Conservation (phyloP, 2,888 invertebrate genomes). For the Silvanus unidentatus region DNA sequence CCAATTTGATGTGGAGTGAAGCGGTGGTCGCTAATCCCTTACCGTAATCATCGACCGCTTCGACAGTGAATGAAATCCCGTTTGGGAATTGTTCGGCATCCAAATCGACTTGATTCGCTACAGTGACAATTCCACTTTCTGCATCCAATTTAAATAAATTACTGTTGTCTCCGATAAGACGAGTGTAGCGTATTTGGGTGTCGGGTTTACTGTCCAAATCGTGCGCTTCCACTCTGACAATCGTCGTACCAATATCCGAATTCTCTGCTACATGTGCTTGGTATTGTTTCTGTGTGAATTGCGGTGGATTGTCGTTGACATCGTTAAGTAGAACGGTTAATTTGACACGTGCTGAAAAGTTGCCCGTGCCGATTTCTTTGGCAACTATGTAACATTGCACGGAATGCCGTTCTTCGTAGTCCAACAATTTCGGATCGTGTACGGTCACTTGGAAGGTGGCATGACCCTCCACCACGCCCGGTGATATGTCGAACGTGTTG, state of each 20-base stretch:
- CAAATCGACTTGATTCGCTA: slow-evolving; percentile 68
- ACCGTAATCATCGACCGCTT: slow-evolving; percentile 84
- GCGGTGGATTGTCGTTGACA: slow-evolving; percentile 82
- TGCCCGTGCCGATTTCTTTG: slow-evolving; percentile 71
- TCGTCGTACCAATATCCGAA: slow-evolving; percentile 53
- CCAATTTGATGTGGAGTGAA: slow-evolving; percentile 66
- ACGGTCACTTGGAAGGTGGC: slow-evolving; percentile 74
- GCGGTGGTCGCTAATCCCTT: slow-evolving; percentile 69
- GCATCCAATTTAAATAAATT: slow-evolving; percentile 74
- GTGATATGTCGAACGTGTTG: slow-evolving; percentile 83
- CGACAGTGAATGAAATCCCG: slow-evolving; percentile 74
- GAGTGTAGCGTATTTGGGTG: slow-evolving; percentile 50
- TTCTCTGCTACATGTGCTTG: slow-evolving; percentile 74
- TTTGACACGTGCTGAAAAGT: slow-evolving; percentile 66
- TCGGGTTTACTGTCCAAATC: slow-evolving; percentile 76
- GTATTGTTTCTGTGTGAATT: slow-evolving; percentile 69
- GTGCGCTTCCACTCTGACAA: slow-evolving; percentile 63
- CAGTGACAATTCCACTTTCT: slow-evolving; percentile 71
- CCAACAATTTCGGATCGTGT: slow-evolving; percentile 72
- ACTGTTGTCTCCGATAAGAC: slow-evolving; percentile 53
- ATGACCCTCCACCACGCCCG: slow-evolving; percentile 69
- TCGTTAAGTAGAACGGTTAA: slow-evolving; percentile 78
- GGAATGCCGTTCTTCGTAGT: slow-evolving; percentile 75
- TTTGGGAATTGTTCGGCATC: slow-evolving; percentile 75
- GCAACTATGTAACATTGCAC: slow-evolving; percentile 70